Evolutionary conservation across 1,140 invertebrate genomes (phyloP), one percentile per base, ranked within the genome.

Genomic region (Teleogryllus occipitalis): DNA sequence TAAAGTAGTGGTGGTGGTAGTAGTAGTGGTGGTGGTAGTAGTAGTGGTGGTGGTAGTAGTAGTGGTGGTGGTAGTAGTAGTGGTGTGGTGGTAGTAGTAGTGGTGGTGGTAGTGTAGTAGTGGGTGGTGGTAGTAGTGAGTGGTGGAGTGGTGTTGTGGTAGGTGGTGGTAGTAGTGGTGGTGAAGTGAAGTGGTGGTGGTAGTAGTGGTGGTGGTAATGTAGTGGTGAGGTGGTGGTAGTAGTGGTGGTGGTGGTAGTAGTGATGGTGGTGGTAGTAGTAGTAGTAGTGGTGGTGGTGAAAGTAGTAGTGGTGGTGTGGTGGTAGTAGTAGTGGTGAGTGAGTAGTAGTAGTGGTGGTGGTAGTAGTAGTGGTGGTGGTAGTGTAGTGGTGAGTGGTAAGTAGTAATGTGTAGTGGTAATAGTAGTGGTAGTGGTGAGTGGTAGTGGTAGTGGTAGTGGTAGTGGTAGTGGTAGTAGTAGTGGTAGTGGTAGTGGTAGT

Each of bases 101-200:
- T n/a, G n/a, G n/a, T n/a, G n/a, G n/a, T n/a, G n/a, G n/a, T n/a
- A n/a, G n/a, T n/a, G n/a, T n/a, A 18, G 48, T 72, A 10, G 27
- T 72, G 22, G 76, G 74, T 48, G 46, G 79, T 73, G 46, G 76
- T 75, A 27, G 79, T 73, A 21, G 79, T 80, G 54, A 49, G 8
- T 78, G 75, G 49, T 49, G n/a, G 39, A 81, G 65, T 79, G 76
- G 7, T 54, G 76, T 18, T 78, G 47, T 79, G 78, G 72, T 73
- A 80, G 74, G 65, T n/a, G n/a, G n/a, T n/a, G n/a, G n/a, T n/a
- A n/a, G n/a, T n/a, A n/a, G n/a, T n/a, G n/a, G n/a, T n/a, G 47
- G 21, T 74, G 76, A 21, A 72, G 21, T 22, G 79, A 65, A 65
- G 76, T 47, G 54, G 76, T 78, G 75, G 79, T 78, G 49, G 76